Percentiles rank a stretch among this genome's conserved stretches.
Evolutionary conservation across 2,113 vertebrate species (phyloP).

Genomic region (Phocoena phocoena): DNA sequence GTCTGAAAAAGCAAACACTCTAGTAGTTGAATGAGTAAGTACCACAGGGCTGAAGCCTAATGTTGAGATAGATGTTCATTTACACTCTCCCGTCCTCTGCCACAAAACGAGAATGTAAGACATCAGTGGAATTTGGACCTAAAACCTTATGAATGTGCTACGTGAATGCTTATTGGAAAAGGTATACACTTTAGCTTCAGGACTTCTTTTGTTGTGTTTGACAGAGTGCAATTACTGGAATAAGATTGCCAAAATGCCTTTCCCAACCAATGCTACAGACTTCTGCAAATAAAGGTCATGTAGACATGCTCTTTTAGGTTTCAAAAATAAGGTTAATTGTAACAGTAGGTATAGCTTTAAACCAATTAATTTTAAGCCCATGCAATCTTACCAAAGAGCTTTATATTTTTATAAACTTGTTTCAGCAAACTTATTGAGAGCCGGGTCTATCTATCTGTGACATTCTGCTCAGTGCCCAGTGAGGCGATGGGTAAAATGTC

Average conservation of each 20-base stretch:
- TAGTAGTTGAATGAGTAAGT: conserved; percentile 41
- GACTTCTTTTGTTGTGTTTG: conserved; percentile 73
- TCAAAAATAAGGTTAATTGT: conserved; percentile 46
- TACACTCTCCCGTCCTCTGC: conserved; percentile 70
- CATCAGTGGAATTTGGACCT: conserved; percentile 77
- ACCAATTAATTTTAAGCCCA: conserved; percentile 17
- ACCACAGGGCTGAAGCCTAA: background rate
- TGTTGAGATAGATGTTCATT: conserved; percentile 64
- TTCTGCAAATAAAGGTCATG: conserved; percentile 17
- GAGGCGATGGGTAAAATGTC: background rate
- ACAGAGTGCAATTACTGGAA: conserved; percentile 69
- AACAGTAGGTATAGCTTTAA: background rate
- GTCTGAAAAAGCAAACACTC: background rate
- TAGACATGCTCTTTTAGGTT: background rate
- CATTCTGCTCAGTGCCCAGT: background rate
- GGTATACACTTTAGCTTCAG: conserved; percentile 52
- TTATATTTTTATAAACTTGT: background rate
- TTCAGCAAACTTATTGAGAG: background rate
- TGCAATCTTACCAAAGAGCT: background rate
- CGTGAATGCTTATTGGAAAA: conserved; percentile 66
- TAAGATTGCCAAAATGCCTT: conserved; percentile 72
- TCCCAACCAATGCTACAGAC: background rate
- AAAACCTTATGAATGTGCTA: conserved; percentile 68
- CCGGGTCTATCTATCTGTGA: background rate
- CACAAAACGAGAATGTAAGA: conserved; percentile 72